These are phyloP conservation scores for Oreochromis spilurus DNA, from an alignment of 2,113 vertebrate species.

Conservation along the genomic window DNA sequence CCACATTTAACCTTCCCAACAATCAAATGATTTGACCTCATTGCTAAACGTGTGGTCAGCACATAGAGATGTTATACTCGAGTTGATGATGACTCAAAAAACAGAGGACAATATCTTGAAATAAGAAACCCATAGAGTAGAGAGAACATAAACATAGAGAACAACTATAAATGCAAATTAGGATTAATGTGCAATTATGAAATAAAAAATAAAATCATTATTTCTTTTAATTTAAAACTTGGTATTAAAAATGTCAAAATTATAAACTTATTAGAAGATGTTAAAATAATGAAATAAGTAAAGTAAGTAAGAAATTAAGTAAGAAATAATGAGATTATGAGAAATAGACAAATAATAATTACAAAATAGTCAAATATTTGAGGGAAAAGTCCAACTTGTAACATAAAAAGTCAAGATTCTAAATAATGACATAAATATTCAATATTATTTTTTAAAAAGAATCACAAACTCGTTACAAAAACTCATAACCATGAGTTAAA, in stretches of 20 bases:
- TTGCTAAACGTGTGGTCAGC: background rate
- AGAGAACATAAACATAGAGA: background rate
- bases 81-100: background rate
- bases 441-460: too few relatives aligned
- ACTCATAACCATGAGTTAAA: too few relatives aligned
- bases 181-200: too few relatives aligned
- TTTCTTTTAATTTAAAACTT: background rate
- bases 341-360: too few relatives aligned
- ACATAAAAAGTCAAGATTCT: too few relatives aligned
- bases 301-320: background rate
- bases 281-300: background rate
- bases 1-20: background rate
- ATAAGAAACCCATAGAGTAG: background rate
- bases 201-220: background rate
- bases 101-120: background rate
- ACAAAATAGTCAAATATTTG: background rate
- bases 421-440: too few relatives aligned
- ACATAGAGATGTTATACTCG: background rate
- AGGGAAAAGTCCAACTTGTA: background rate
- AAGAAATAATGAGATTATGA: background rate
- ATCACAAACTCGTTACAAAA: too few relatives aligned
- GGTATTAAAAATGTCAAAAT: background rate
- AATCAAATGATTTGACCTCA: background rate
- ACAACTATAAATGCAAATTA: background rate
- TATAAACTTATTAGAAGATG: background rate